A percentile compares a stretch with the other conserved stretches of the same genome.
These are phyloP conservation scores for Neofelis nebulosa DNA, from an alignment of 2,113 vertebrate species.

Conservation along the genomic window DNA sequence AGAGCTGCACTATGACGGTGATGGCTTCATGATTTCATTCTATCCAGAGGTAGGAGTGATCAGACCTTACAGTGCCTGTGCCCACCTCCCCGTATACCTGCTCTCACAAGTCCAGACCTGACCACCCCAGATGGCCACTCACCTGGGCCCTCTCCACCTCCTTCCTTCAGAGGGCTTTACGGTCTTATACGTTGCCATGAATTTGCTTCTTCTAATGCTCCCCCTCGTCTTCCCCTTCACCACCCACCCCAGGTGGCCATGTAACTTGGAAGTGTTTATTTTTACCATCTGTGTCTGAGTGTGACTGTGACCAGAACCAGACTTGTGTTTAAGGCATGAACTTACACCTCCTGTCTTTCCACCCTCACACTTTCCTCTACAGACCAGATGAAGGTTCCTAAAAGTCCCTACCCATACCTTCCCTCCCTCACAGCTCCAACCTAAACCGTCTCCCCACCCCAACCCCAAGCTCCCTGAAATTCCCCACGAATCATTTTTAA, in stretches of 20 bases:
- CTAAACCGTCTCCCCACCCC: not conserved
- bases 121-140: not conserved
- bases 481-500: not conserved
- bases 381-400: not conserved
- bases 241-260: not conserved
- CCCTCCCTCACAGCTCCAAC: not conserved
- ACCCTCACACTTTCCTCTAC: not conserved
- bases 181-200: not conserved
- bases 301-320: conserved; percentile 29
- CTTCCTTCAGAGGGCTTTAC: not conserved
- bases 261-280: conserved; percentile 47
- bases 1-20: not conserved
- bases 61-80: not conserved
- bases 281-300: conserved; percentile 59
- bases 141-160: not conserved
- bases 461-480: not conserved
- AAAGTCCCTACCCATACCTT: not conserved
- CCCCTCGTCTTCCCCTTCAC: not conserved
- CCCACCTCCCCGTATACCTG: not conserved
- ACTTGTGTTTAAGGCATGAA: conserved; percentile 8
- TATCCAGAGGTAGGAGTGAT: not conserved
- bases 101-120: not conserved
- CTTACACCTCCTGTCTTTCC: not conserved
- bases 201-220: not conserved
- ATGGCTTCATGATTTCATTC: not conserved